phyloP scores from a whole-genome alignment of 2,113 vertebrate species.

The Thoracochromis brauschi region DNA sequence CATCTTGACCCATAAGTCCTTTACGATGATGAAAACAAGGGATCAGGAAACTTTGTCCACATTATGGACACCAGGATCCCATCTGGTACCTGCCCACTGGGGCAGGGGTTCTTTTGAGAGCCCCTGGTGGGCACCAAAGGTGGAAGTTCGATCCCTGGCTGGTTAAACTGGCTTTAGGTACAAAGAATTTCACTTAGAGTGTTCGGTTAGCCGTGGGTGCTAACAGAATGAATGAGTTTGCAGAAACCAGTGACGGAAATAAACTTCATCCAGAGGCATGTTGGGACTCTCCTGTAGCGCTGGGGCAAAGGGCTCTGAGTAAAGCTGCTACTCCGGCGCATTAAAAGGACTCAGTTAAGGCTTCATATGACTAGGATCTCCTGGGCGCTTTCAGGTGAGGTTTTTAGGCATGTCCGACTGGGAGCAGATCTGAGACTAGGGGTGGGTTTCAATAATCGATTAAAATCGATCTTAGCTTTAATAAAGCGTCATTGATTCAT shows the following conservation, averaged over 20 bases:
- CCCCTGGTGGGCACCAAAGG: background rate
- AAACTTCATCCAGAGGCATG: background rate
- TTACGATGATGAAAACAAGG: background rate
- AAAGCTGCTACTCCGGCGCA: background rate
- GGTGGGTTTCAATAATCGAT: background rate
- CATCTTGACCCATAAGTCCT: background rate
- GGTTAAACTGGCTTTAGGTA: background rate
- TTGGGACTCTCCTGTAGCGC: fast-evolving
- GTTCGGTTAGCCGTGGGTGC: fast-evolving
- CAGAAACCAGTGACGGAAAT: background rate
- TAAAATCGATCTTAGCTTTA: fast-evolving
- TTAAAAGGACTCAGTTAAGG: fast-evolving
- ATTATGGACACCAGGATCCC: fast-evolving
- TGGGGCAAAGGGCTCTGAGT: fast-evolving
- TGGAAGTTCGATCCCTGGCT: background rate
- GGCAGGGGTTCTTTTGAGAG: background rate
- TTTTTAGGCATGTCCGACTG: fast-evolving
- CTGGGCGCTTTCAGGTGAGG: background rate
- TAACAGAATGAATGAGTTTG: fast-evolving
- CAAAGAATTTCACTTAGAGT: background rate
- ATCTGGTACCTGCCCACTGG: fast-evolving
- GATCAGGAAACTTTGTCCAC: background rate
- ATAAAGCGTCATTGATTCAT: background rate
- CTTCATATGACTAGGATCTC: background rate
- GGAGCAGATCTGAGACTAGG: fast-evolving